phyloP scores from a whole-genome alignment of 2,797 vertebrate species.

The Parauchenoglanis punctatus region DNA sequence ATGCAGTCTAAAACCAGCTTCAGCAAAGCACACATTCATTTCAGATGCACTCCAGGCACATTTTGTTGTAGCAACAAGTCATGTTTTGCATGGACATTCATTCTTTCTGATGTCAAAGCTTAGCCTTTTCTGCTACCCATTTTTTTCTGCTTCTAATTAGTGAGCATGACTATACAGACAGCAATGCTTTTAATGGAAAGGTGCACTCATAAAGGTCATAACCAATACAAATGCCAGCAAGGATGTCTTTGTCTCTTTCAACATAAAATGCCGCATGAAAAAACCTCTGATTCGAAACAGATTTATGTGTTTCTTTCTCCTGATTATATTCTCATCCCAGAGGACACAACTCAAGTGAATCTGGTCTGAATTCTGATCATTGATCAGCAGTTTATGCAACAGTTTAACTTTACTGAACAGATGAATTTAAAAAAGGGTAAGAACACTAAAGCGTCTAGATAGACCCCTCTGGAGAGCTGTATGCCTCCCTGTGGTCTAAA shows the following conservation, averaged over 20 bases:
- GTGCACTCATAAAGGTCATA: constrained; percentile 49
- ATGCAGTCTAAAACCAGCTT: background rate
- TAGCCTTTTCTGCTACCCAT: background rate
- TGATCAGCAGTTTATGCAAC: too few species aligned
- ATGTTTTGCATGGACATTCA: background rate
- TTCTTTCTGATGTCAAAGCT: background rate
- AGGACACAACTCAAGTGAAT: constrained; percentile 13
- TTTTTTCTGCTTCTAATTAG: constrained; percentile 1
- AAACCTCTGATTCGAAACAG: constrained; percentile 30
- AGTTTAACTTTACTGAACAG: background rate
- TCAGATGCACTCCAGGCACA: background rate
- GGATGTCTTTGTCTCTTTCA: constrained; percentile 48
- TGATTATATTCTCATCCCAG: constrained; percentile 11
- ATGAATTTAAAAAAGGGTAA: background rate
- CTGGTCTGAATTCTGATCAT: background rate
- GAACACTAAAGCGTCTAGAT: background rate
- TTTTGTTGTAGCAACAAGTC: background rate
- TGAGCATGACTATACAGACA: background rate
- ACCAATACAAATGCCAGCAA: constrained; percentile 51
- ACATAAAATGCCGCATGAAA: constrained; percentile 45
- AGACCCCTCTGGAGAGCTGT: background rate
- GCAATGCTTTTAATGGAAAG: constrained; percentile 48
- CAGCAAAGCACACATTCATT: background rate
- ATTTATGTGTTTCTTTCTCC: constrained; percentile 24
- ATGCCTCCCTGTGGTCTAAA: background rate